Percentiles rank a stretch among this genome's conserved stretches.
phyloP scores from a whole-genome alignment of 2,797 vertebrate species.

The Tamandua tetradactyla region DNA sequence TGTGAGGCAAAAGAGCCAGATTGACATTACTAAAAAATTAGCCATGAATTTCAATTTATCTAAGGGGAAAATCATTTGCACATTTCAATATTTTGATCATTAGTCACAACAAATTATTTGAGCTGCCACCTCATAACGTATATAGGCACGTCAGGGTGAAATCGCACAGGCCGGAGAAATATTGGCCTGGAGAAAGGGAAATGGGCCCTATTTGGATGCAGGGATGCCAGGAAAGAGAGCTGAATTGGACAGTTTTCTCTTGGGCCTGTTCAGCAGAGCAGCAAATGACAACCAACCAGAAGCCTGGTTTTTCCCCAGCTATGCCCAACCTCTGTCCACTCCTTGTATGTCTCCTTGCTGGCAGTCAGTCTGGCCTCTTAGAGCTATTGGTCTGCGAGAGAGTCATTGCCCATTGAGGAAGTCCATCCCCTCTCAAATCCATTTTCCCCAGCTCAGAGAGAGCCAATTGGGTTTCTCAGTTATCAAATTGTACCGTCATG shows the following conservation, averaged over 20 bases:
- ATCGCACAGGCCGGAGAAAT: no score
- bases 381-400: slow-evolving; percentile 50
- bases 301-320: background rate
- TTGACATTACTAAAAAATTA: background rate
- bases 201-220: background rate
- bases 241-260: background rate
- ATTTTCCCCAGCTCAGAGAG: slow-evolving; percentile 54
- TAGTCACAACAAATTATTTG: background rate
- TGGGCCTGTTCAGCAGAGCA: background rate
- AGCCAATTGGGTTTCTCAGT: slow-evolving; percentile 64
- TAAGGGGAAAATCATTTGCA: background rate
- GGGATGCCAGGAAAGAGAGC: background rate
- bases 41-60: background rate
- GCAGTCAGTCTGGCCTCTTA: slow-evolving; percentile 48
- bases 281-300: background rate
- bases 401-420: slow-evolving; percentile 53
- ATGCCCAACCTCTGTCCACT: background rate
- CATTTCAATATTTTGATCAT: background rate
- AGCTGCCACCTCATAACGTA: background rate
- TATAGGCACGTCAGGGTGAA: background rate
- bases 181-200: background rate
- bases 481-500: slow-evolving; percentile 50
- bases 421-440: slow-evolving; percentile 51
- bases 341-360: background rate
- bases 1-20: slow-evolving; percentile 34